Conservation (phyloP, 2,797 vertebrate genomes). For the Tapirus indicus region DNA sequence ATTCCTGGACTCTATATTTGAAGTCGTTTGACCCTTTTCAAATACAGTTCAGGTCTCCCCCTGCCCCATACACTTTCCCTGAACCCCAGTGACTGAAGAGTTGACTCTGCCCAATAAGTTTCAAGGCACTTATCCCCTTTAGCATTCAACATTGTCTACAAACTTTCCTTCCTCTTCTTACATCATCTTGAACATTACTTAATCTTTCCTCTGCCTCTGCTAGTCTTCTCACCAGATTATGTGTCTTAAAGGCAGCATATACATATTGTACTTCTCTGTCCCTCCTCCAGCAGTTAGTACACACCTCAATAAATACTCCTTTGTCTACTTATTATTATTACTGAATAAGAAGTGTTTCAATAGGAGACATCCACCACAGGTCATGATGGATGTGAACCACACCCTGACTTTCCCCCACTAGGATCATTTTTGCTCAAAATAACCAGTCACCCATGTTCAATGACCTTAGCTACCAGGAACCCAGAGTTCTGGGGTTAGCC, state of each 20-base stretch:
- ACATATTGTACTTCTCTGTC: neutral
- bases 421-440: neutral
- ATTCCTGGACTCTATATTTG: neutral
- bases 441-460: neutral
- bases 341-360: neutral
- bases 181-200: neutral
- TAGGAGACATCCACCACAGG: neutral
- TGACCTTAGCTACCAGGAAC: neutral
- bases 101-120: neutral
- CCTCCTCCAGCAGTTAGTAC: neutral
- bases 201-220: neutral
- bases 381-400: neutral
- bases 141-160: no score
- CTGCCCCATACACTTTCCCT: neutral
- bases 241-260: neutral
- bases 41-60: neutral
- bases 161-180: neutral
- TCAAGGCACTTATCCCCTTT: neutral
- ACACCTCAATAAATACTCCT: neutral
- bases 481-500: neutral
- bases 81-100: neutral
- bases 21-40: neutral
- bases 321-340: neutral
- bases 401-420: neutral
- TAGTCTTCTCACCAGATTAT: neutral